These are phyloP conservation scores for Pammene aurita DNA, from an alignment of 2,888 invertebrate genomes.

Conservation along the genomic window DNA sequence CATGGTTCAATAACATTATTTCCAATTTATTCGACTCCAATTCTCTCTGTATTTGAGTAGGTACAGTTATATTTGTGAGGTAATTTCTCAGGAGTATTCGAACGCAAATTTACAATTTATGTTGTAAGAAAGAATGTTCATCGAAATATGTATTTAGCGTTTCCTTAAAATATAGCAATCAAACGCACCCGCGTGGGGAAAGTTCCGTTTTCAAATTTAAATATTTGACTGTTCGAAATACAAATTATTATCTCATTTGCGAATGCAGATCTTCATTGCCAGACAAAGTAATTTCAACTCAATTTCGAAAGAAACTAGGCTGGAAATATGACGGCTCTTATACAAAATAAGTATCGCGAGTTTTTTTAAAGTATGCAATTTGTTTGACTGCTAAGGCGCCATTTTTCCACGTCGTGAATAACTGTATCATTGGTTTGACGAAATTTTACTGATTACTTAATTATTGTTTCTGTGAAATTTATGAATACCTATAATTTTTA, in stretches of 20 bases:
- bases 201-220: constrained; percentile 66
- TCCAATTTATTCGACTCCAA: no score
- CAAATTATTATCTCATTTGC: constrained; percentile 73
- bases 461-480: constrained; percentile 60
- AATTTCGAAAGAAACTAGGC: constrained; percentile 45
- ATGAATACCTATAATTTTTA: constrained; percentile 60
- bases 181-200: constrained; percentile 61
- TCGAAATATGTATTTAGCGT: constrained; percentile 53
- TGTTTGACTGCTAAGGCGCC: constrained; percentile 61
- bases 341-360: constrained; percentile 17
- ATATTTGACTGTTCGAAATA: constrained; percentile 74
- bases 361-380: constrained; percentile 52
- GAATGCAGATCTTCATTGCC: constrained; percentile 52
- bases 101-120: constrained; percentile 20
- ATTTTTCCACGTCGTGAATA: constrained; percentile 65
- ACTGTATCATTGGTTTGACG: constrained; percentile 76
- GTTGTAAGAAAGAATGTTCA: constrained; percentile 49
- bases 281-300: constrained; percentile 41
- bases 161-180: constrained; percentile 56
- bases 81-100: constrained; percentile 1
- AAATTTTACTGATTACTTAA: constrained; percentile 77
- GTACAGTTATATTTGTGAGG: no score
- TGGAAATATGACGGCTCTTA: constrained; percentile 30
- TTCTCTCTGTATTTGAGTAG: no score
- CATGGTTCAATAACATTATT: no score